These are phyloP conservation scores for Griposia aprilina DNA, from an alignment of 2,888 invertebrate species.

Conservation along the genomic window DNA sequence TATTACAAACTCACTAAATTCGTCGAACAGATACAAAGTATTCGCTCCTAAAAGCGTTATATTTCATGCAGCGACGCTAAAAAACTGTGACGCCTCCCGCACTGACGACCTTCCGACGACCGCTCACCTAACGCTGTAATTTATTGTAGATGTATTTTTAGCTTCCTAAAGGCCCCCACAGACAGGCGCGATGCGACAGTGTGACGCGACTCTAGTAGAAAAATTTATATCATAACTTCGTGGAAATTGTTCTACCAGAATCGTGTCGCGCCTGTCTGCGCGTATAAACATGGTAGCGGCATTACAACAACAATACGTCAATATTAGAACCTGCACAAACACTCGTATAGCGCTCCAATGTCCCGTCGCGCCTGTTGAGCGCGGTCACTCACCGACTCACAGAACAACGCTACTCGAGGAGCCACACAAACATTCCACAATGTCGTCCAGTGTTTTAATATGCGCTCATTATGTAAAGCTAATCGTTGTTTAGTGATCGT, in stretches of 20 bases:
- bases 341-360: neutral
- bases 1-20: conserved; percentile 22
- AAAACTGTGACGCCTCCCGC: conserved; percentile 3
- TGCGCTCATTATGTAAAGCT: neutral
- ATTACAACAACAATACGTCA: neutral
- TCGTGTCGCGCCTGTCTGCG: no score
- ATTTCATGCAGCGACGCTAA: conserved; percentile 23
- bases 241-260: no score
- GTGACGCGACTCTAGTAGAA: no score
- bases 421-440: neutral
- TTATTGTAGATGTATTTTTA: conserved; percentile 19
- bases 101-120: conserved; percentile 14
- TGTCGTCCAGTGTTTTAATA: neutral
- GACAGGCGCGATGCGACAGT: no score
- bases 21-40: conserved; percentile 8
- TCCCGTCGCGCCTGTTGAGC: neutral
- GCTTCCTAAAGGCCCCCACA: neutral
- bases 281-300: neutral
- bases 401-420: neutral
- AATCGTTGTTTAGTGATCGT: conserved; percentile 20
- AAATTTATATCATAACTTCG: no score
- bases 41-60: conserved; percentile 30
- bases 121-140: conserved; percentile 9
- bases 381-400: neutral
- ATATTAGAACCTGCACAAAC: neutral